A percentile compares a stretch with the other conserved stretches of the same genome.
Evolutionary conservation across 2,888 invertebrate species (phyloP).

Genomic region (Aricia artaxerxes): DNA sequence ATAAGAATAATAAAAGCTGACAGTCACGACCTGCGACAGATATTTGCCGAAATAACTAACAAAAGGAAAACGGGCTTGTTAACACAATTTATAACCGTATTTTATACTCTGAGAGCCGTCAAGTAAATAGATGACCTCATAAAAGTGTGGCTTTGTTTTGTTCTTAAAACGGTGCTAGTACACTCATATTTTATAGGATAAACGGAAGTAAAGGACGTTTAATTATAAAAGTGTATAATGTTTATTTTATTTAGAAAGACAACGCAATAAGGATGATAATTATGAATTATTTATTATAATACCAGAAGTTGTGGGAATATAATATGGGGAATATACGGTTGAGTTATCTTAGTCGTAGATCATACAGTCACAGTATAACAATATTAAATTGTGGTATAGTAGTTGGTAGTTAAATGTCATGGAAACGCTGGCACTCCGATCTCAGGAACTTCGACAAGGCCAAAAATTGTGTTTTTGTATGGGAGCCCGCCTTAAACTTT

Average conservation of each 20-base stretch:
- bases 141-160: slow-evolving; percentile 13
- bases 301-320: too few relatives aligned
- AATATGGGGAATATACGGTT: too few relatives aligned
- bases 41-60: background rate
- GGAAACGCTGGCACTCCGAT: too few relatives aligned
- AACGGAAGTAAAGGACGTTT: slow-evolving; percentile 11
- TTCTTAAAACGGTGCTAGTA: background rate
- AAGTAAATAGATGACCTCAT: slow-evolving; percentile 16
- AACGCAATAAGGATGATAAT: too few relatives aligned
- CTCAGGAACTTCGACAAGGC: too few relatives aligned
- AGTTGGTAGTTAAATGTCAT: too few relatives aligned
- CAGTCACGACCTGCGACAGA: background rate
- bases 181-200: slow-evolving; percentile 6
- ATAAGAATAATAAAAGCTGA: background rate
- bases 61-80: background rate
- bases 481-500: too few relatives aligned
- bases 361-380: too few relatives aligned
- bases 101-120: slow-evolving; percentile 19
- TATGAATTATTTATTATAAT: too few relatives aligned
- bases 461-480: too few relatives aligned
- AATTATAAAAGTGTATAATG: background rate
- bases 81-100: slow-evolving; percentile 12
- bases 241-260: background rate
- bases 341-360: too few relatives aligned
- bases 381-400: too few relatives aligned